A percentile compares a stretch with the other conserved stretches of the same genome.
These are phyloP conservation scores for Neodiprion pinetum DNA, from an alignment of 1,140 invertebrate genomes.

Conservation along the genomic window DNA sequence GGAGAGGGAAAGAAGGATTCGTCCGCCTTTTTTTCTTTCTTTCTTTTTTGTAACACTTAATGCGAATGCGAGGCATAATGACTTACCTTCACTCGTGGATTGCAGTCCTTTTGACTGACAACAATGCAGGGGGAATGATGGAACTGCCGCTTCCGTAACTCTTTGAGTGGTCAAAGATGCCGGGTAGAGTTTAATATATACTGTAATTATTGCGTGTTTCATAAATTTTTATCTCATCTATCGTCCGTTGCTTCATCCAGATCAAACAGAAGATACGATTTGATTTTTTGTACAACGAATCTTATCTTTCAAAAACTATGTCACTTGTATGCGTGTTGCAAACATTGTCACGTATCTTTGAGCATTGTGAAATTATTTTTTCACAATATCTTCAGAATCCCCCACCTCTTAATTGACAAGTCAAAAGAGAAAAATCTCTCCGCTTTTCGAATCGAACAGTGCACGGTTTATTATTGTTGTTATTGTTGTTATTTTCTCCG, in stretches of 20 bases:
- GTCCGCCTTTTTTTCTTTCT: too few species aligned
- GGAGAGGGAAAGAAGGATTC: too few species aligned
- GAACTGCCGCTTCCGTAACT: not conserved
- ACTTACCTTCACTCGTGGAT: not conserved
- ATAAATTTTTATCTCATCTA: slow-evolving; percentile 4
- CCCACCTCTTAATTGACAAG: too few species aligned
- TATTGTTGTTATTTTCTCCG: too few species aligned
- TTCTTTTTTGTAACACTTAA: too few species aligned
- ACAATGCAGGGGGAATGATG: not conserved
- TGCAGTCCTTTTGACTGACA: not conserved
- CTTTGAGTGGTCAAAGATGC: not conserved
- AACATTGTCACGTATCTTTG: not conserved
- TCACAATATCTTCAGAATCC: too few species aligned
- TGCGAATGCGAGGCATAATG: not conserved
- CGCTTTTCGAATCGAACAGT: too few species aligned
- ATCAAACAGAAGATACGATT: not conserved
- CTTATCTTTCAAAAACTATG: too few species aligned
- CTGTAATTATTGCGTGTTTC: not conserved
- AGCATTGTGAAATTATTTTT: too few species aligned
- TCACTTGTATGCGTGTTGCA: not conserved
- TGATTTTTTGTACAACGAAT: not conserved
- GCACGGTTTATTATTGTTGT: too few species aligned
- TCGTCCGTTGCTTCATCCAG: not conserved
- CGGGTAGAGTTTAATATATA: not conserved
- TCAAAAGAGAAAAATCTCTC: too few species aligned